These are phyloP conservation scores for Cephus pygmeus DNA, from an alignment of 2,888 invertebrate genomes.

Conservation along the genomic window DNA sequence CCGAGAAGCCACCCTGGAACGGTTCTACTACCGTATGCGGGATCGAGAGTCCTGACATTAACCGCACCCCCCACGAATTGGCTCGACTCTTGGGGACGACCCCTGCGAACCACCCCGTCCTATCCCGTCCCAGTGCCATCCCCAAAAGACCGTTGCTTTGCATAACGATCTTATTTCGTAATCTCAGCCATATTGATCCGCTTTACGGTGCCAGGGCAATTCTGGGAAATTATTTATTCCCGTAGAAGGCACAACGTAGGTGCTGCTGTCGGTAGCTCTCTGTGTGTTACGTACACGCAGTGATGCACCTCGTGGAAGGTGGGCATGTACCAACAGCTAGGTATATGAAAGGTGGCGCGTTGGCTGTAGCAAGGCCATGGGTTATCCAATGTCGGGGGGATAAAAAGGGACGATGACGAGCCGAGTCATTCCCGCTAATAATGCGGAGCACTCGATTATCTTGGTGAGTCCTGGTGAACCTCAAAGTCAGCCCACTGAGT, in stretches of 20 bases:
- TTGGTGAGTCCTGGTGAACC: background rate
- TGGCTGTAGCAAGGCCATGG: background rate
- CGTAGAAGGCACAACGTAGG: background rate
- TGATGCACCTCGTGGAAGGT: background rate
- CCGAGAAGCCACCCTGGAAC: slow-evolving; percentile 54
- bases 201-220: slow-evolving; percentile 33
- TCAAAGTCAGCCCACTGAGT: slow-evolving; percentile 17
- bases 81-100: slow-evolving; percentile 25
- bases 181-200: slow-evolving; percentile 62
- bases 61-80: slow-evolving; percentile 59
- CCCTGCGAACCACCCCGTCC: slow-evolving; percentile 19
- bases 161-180: slow-evolving; percentile 63
- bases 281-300: background rate
- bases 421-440: slow-evolving; percentile 61
- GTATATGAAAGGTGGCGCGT: background rate
- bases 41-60: slow-evolving; percentile 47
- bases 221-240: slow-evolving; percentile 40
- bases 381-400: background rate
- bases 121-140: slow-evolving; percentile 24
- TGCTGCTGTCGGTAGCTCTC: background rate
- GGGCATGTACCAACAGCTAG: background rate
- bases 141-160: slow-evolving; percentile 47
- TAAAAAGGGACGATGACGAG: slow-evolving; percentile 27
- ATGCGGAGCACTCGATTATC: slow-evolving; percentile 42
- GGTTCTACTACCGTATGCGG: background rate